Base-by-base conservation (phyloP, 2,888 invertebrate genomes). In the Lithosia quadra region DNA sequence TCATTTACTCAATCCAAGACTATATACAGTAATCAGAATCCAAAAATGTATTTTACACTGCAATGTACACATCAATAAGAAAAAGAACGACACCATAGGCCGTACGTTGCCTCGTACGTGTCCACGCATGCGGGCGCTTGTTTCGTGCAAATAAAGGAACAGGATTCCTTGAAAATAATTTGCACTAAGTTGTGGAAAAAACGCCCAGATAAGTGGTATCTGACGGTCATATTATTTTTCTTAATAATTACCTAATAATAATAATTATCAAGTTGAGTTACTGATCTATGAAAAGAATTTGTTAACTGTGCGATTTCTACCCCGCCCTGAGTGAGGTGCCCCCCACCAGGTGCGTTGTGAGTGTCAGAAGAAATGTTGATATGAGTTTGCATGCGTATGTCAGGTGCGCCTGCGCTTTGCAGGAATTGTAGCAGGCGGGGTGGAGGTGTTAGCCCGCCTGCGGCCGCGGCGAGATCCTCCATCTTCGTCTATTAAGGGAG, bases 321-420 rank as follows among this genome's bases (percentile, higher is more conserved):
- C 64, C 11, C 71, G 67, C 53, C 73, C 75, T 69, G 73, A 49
- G 24, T 65, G 71, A 58, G 61, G 59, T 39, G 36, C 34, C 21
- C 65, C 69, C 79, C 81, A 81, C 82, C 75, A 75, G 77, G 80
- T 76, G 77, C 80, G 83, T 34, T 80, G 81, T 77, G 75, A 69
- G 65, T 80, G 81, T 92, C 91, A 94, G 89, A 92, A 93, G 86
- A 89, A 93, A 10, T 88, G 91, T 53, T 87, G 90, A 81, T 92
- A 91, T 3, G 90, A 79, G 71, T 90, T 78, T 10, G 81, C 71
- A 57, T 86, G 83, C 43, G 83, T 78, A 67, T 88, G 92, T 94
- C 93, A 94, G 73, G 91, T 93, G 62, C 94, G 90, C 0, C 94
- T 85, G 5, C 94, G 87, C 71, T 92, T 93, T 0, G 93, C 91